These are phyloP conservation scores for Andrena cerasifolii DNA, from an alignment of 1,140 invertebrate species.

Conservation along the genomic window DNA sequence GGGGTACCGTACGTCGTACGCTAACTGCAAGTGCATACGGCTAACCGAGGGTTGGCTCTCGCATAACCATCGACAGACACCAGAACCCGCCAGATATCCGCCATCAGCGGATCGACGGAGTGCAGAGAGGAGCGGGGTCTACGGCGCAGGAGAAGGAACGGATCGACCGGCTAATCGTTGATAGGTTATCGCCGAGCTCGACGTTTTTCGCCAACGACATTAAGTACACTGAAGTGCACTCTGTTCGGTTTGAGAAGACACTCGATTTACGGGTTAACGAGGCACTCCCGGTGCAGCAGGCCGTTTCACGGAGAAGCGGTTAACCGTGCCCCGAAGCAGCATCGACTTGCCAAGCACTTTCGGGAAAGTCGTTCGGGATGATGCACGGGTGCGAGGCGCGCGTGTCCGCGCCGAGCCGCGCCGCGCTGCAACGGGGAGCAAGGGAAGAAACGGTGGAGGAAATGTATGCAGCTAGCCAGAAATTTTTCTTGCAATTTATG, in stretches of 20 bases:
- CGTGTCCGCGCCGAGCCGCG: neutral
- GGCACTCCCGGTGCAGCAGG: conserved; percentile 44
- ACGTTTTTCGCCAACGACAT: conserved; percentile 46
- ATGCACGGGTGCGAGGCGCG: conserved; percentile 20
- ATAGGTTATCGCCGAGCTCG: conserved; percentile 45
- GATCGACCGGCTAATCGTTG: conserved; percentile 37
- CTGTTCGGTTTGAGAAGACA: conserved; percentile 49
- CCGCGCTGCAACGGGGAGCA: neutral
- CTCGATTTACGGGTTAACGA: conserved; percentile 56
- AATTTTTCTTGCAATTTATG: conserved; percentile 33
- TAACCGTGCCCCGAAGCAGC: conserved; percentile 45
- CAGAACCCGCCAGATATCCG: neutral
- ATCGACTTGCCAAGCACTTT: conserved; percentile 30
- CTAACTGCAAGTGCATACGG: too few species aligned
- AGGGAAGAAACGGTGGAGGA: neutral
- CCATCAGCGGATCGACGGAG: neutral
- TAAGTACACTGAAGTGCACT: conserved; percentile 52
- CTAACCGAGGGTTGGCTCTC: too few species aligned
- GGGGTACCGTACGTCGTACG: too few species aligned
- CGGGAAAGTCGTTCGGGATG: conserved; percentile 35
- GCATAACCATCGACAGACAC: neutral
- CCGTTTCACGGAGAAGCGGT: conserved; percentile 50
- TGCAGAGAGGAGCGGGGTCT: neutral
- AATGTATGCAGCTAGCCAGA: neutral
- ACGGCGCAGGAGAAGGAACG: neutral